Evolutionary conservation across 2,113 vertebrate species (phyloP), one percentile per base, ranked within the genome.

Genomic region (Macaca fascicularis): DNA sequence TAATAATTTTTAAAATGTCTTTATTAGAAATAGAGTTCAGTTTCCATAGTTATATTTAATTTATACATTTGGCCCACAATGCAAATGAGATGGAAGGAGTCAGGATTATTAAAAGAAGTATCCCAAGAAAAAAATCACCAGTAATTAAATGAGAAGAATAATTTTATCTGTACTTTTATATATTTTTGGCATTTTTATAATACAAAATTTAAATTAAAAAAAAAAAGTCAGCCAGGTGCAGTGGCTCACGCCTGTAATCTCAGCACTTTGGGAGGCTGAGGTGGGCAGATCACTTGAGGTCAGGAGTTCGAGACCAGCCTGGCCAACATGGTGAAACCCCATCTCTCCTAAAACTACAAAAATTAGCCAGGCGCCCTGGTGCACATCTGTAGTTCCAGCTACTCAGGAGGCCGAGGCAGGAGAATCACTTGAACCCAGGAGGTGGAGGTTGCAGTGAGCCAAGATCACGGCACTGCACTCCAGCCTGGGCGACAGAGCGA

Each of bases 131-230:
- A 17, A 78, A 78, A 85, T 67, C 45, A 45, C 9, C 23, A 91
- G n/a, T n/a, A 57, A 92, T 85, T 89, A 40, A 69, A 11, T 52
- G 48, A 88, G 61, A 80, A 32, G 9, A 93, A 89, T 70, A 90
- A 93, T 72, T 38, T 85, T 81, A 45, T n/a, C 8, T 67, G 70
- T 86, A 95, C 30, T 61, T 89, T 75, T 85, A 84, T 35, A 43
- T 70, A 40, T 85, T 50, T 72, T 52, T 95, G 40, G 35, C 38
- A 85, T 78, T 67, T 93, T 43, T 52, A 76, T 50, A 95, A 76
- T 67, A 95, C 90, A 90, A 80, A 22, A 8, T 90, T 90, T 93
- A 67, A 76, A 80, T 81, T 93, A 8, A 23, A 78, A 95, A 64
- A 38, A 72, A 64, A 64, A 64, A 30, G 32, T 35, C 32, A 5